Conservation (phyloP, 1,140 invertebrate species). For the Asobara japonica region DNA sequence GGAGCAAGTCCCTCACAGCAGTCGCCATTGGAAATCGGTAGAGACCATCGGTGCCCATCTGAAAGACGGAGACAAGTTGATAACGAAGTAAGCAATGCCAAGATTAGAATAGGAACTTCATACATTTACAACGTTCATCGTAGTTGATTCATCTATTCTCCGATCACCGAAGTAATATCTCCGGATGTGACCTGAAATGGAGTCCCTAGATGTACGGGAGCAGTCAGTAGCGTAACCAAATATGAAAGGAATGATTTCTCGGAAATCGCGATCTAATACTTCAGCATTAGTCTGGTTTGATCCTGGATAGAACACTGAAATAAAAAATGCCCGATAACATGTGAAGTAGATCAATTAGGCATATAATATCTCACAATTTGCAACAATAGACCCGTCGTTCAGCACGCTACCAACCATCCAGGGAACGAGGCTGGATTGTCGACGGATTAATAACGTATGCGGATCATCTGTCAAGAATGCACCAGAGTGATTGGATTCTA, state of each 20-base stretch:
- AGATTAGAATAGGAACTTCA: constrained; percentile 39
- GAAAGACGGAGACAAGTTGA: neutral
- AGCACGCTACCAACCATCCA: constrained; percentile 73
- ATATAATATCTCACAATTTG: neutral
- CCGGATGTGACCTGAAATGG: constrained; percentile 67
- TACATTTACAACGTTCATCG: constrained; percentile 67
- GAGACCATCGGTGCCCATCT: constrained; percentile 75
- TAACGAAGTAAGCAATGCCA: neutral
- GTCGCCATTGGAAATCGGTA: constrained; percentile 70
- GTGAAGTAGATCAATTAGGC: neutral
- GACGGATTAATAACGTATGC: constrained; percentile 58
- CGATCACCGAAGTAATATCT: constrained; percentile 71
- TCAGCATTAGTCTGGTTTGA: constrained; percentile 25
- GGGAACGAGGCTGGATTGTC: constrained; percentile 68
- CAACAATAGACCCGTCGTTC: constrained; percentile 72
- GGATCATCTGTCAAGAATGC: constrained; percentile 74
- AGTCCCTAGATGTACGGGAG: constrained; percentile 47
- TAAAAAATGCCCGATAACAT: neutral
- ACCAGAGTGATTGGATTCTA: constrained; percentile 71
- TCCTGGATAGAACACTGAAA: neutral
- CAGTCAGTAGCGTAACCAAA: constrained; percentile 71
- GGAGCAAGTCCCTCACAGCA: constrained; percentile 67
- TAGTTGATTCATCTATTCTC: constrained; percentile 63
- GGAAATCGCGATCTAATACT: constrained; percentile 67
- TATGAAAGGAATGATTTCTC: constrained; percentile 68